Evolutionary conservation across 2,113 vertebrate genomes (phyloP), one percentile per base, ranked within the genome.

Genomic region (Clarias batrachus): DNA sequence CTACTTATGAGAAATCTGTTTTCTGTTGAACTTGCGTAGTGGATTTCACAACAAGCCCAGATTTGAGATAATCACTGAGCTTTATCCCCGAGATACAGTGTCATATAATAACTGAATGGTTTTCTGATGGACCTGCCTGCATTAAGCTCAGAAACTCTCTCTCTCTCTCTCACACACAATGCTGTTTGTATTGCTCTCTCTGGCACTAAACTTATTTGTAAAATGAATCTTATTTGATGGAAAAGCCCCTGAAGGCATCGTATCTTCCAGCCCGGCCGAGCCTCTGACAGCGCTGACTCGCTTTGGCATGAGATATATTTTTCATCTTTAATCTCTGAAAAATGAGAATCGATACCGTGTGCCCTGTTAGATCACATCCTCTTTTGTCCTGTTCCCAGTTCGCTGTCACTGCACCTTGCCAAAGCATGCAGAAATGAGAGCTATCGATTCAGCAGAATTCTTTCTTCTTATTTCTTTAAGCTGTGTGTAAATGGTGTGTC

Each of bases 321-420:
- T 85, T 66, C 56, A 65, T 65, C n/a, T 79, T 78, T 85, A 85
- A 85, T 79, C 73, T 85, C 16, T n/a, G 84, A 65, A 65, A 85
- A 79, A 66, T 85, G 84, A 65, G 84, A 85, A 85, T 85, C 84
- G 23, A 85, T 85, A 54, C 60, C 19, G 25, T 19, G 13, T 78
- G 59, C 56, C 62, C 59, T 19, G 33, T 54, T 85, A 19, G 62
- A 83, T 71, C 82, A 83, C 82, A 6, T 83, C 66, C 82, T 76
- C n/a, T 33, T 85, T 41, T 63, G 60, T 82, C 12, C 60, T 66
- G 25, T 63, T 78, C 33, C 73, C 27, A 56, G 37, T 65, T n/a
- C 13, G 68, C 76, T 8, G 87, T 70, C 82, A 52, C n/a, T 54
- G 57, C 33, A 54, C 71, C 52, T 41, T 33, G 52, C 54, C 57